These are phyloP conservation scores for Habrosyne pyritoides DNA, from an alignment of 2,888 invertebrate species.

Conservation along the genomic window DNA sequence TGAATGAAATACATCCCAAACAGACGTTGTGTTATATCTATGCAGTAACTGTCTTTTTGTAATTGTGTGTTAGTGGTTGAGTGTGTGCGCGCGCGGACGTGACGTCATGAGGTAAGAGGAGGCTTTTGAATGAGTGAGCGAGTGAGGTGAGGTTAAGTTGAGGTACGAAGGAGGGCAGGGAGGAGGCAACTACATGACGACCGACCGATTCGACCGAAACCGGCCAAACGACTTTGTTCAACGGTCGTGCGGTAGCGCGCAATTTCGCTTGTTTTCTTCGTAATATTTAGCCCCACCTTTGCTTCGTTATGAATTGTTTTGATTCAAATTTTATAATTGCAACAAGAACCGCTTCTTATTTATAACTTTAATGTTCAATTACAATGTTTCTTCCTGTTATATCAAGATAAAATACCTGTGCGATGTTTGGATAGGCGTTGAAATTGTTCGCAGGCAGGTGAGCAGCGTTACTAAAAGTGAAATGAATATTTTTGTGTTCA, in stretches of 20 bases:
- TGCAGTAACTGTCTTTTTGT: not conserved
- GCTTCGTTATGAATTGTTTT: slow-evolving; percentile 67
- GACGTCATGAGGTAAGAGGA: slow-evolving; percentile 38
- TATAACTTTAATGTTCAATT: slow-evolving; percentile 31
- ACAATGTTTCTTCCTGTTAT: slow-evolving; percentile 36
- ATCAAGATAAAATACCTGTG: slow-evolving; percentile 47
- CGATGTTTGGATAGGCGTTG: slow-evolving; percentile 58
- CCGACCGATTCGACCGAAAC: slow-evolving; percentile 49
- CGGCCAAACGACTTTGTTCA: slow-evolving; percentile 80
- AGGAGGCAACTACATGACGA: slow-evolving; percentile 46
- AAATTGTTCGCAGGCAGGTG: slow-evolving; percentile 52
- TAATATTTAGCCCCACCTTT: slow-evolving; percentile 69
- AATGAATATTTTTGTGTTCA: slow-evolving; percentile 69
- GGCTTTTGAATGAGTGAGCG: slow-evolving; percentile 59
- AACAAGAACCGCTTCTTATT: slow-evolving; percentile 29
- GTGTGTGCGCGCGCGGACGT: not conserved
- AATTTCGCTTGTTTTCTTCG: slow-evolving; percentile 71
- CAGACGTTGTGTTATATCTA: slow-evolving; percentile 2
- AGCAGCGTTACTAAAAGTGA: slow-evolving; percentile 63
- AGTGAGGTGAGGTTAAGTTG: slow-evolving; percentile 21
- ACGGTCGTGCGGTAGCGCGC: slow-evolving; percentile 76
- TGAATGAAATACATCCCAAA: slow-evolving; percentile 28
- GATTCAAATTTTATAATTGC: slow-evolving; percentile 34
- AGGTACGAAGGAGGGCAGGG: slow-evolving; percentile 45
- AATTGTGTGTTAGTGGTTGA: not conserved